Base-by-base conservation (phyloP, 2,888 invertebrate genomes). In the Hypsopygia costalis region DNA sequence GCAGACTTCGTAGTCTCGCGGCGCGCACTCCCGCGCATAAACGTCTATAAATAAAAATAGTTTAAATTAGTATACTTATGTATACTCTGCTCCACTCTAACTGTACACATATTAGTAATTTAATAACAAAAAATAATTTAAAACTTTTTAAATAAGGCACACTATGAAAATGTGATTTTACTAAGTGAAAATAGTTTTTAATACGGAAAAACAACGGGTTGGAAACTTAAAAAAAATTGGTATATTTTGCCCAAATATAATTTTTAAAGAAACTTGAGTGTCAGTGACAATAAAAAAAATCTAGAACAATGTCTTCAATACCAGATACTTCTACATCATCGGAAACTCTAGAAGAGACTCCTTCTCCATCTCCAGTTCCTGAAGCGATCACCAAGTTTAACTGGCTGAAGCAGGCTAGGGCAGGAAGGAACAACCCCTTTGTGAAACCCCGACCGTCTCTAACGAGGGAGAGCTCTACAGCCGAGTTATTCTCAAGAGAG, bases 401-500 rank as follows among this genome's bases (percentile, higher is more conserved):
- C 50, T 88, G 76, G 70, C 34, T 87, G 3, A 81, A 77, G 41
- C 69, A 75, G 35, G 72, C 77, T 0, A 72, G 74, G 11, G 65
- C 69, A 1, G 63, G 67, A 0, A 67, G 83, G n/a, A 77, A 63
- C 9, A 85, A 82, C 36, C 85, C 85, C 0, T 88, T 88, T 22
- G 82, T 85, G 0, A 83, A 76, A 44, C 55, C 78, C 0, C 55
- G 86, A 34, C 87, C 85, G 0, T 75, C 81, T 0, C 46, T 89
- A 1, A 86, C 69, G 0, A 69, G 87, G 16, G 87, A 87, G 38
- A 85, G 85, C 42, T 88, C 88, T 0, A 61, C 76, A 0, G 79
- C 88, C 0, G 87, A 87, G 34, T 50, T 88, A 20, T 81, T 82
- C 43, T 80, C 85, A 0, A 71, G 81, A 29, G 80, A 87, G 34